Percentiles rank a stretch among this genome's conserved stretches.
phyloP scores from a whole-genome alignment of 2,888 invertebrate genomes.

The Folsomia candida region DNA sequence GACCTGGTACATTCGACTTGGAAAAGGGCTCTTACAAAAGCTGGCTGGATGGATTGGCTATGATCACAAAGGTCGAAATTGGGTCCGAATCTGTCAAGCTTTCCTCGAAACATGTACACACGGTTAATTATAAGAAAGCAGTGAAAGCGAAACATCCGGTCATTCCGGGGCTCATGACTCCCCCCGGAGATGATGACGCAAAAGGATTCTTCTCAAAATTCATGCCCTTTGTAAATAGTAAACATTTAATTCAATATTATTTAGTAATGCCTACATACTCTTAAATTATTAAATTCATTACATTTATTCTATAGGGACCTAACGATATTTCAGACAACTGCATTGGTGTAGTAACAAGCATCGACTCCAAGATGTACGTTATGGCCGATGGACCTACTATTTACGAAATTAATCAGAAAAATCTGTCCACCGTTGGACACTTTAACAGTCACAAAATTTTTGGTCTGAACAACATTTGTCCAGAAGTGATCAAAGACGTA shows the following conservation, averaged over 20 bases:
- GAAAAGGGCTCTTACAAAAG: slow-evolving; percentile 55
- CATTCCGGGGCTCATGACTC: slow-evolving; percentile 57
- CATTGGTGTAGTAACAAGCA: slow-evolving; percentile 49
- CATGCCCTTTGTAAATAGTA: slow-evolving; percentile 32
- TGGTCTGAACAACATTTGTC: slow-evolving; percentile 30
- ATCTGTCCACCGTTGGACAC: background rate
- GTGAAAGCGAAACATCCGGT: slow-evolving; percentile 55
- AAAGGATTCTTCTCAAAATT: slow-evolving; percentile 33
- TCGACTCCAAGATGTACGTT: background rate
- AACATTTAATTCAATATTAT: background rate
- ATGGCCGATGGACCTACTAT: background rate
- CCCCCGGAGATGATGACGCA: slow-evolving; percentile 56
- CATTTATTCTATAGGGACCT: slow-evolving; percentile 41
- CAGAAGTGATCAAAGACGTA: slow-evolving; percentile 23
- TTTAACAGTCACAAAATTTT: slow-evolving; percentile 51
- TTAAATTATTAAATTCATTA: no score
- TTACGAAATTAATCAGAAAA: background rate
- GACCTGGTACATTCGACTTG: slow-evolving; percentile 57
- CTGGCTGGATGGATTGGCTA: slow-evolving; percentile 57
- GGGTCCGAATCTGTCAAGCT: slow-evolving; percentile 54
- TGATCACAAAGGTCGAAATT: slow-evolving; percentile 56
- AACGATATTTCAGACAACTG: slow-evolving; percentile 57
- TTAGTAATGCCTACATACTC: background rate
- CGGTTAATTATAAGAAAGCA: slow-evolving; percentile 56
- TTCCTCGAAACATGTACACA: slow-evolving; percentile 54